Conservation (phyloP, 2,113 vertebrate species). For the Benitochromis conjunctus region DNA sequence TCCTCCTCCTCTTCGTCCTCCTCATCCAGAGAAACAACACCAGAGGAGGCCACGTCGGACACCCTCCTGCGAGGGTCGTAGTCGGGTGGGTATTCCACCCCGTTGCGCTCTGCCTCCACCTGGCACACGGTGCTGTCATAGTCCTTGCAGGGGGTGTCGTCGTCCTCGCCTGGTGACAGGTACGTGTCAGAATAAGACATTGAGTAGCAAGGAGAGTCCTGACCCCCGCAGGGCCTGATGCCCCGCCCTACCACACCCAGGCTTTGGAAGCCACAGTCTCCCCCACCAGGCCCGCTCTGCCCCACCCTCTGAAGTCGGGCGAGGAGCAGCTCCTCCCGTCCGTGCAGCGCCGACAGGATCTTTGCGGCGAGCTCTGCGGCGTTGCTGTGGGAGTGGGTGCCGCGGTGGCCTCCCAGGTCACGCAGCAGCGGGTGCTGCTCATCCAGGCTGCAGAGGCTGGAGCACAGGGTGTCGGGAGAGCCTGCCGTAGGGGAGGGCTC, state of each 20-base stretch:
- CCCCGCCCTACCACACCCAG: slow-evolving; percentile 76
- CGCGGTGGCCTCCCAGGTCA: slow-evolving; percentile 62
- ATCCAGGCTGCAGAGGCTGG: slow-evolving; percentile 94
- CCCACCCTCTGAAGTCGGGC: slow-evolving; percentile 81
- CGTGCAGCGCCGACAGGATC: slow-evolving; percentile 83
- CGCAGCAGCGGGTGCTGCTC: slow-evolving; percentile 82
- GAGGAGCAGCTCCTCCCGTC: slow-evolving; percentile 80
- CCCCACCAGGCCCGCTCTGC: slow-evolving; percentile 64
- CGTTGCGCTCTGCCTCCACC: slow-evolving; percentile 30
- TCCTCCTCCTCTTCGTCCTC: slow-evolving; percentile 79
- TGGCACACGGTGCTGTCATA: slow-evolving; percentile 70
- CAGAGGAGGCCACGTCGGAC: slow-evolving; percentile 90
- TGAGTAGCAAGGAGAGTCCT: slow-evolving; percentile 85
- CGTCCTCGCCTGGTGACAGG: slow-evolving; percentile 83
- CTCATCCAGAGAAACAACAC: slow-evolving; percentile 91
- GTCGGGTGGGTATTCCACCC: slow-evolving; percentile 20
- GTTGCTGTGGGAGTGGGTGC: slow-evolving; percentile 66
- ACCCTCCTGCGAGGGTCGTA: slow-evolving; percentile 79
- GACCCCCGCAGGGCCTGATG: slow-evolving; percentile 64
- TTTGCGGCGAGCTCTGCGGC: slow-evolving; percentile 86
- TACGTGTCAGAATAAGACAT: slow-evolving; percentile 86
- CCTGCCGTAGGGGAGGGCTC: slow-evolving; percentile 87
- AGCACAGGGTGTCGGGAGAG: slow-evolving; percentile 92
- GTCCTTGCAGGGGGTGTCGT: slow-evolving; percentile 86
- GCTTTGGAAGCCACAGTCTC: slow-evolving; percentile 83